These are phyloP conservation scores for Plectus sambesii DNA, from an alignment of 1,140 invertebrate species.

Conservation along the genomic window DNA sequence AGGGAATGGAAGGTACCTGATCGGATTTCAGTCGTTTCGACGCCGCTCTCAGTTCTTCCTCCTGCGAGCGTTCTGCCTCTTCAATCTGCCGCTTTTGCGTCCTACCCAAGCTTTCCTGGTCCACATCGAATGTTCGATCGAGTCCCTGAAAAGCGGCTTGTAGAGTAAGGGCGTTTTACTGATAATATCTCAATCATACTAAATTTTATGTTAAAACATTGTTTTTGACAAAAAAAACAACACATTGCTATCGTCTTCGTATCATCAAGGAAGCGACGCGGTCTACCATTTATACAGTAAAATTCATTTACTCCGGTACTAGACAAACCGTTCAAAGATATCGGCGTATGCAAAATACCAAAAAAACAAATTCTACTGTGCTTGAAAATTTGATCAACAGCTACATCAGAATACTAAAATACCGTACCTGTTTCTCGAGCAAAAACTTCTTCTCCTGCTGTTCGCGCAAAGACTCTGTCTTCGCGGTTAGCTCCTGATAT, in stretches of 20 bases:
- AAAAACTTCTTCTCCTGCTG: slow-evolving; percentile 25
- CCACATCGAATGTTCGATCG: slow-evolving; percentile 72
- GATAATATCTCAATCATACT: too few species aligned
- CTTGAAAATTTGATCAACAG: background rate
- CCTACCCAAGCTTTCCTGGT: slow-evolving; percentile 71
- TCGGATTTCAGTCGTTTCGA: slow-evolving; percentile 66
- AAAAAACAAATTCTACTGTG: background rate
- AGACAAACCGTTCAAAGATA: too few species aligned
- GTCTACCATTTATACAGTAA: too few species aligned
- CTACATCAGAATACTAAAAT: too few species aligned
- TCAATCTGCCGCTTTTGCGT: slow-evolving; percentile 82
- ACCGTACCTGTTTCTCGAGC: slow-evolving; percentile 8
- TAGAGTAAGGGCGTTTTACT: too few species aligned
- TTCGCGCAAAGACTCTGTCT: slow-evolving; percentile 28
- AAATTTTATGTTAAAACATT: slow-evolving; percentile 9
- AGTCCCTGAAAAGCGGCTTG: slow-evolving; percentile 61
- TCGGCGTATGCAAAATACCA: too few species aligned
- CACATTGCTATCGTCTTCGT: too few species aligned
- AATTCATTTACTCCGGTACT: too few species aligned
- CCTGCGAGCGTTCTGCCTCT: slow-evolving; percentile 78
- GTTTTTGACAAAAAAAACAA: too few species aligned
- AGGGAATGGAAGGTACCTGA: slow-evolving; percentile 54
- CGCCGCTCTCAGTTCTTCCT: slow-evolving; percentile 68
- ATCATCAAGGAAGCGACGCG: too few species aligned
- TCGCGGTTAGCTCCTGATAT: slow-evolving; percentile 19